These are phyloP conservation scores for Daubentonia madagascariensis DNA, from an alignment of 2,113 vertebrate genomes.

Conservation along the genomic window DNA sequence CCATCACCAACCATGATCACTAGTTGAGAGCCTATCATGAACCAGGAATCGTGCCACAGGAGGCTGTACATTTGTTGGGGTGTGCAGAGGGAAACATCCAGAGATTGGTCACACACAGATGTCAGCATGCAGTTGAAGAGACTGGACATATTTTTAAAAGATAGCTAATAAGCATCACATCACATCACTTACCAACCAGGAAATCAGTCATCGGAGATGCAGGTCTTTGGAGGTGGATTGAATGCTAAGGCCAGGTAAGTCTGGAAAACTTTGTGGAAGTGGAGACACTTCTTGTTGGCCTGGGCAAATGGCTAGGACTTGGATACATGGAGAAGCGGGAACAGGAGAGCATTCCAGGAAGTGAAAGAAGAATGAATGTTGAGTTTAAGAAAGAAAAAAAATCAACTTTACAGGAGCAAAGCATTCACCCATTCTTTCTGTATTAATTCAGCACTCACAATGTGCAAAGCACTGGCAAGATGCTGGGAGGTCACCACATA, in stretches of 20 bases:
- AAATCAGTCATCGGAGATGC: background rate
- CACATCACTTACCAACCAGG: background rate
- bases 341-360: background rate
- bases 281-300: background rate
- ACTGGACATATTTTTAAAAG: background rate
- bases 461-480: background rate
- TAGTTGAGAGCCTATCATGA: background rate
- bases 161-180: background rate
- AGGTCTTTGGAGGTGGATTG: background rate
- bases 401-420: background rate
- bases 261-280: background rate
- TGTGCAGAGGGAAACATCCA: background rate
- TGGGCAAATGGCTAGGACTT: background rate
- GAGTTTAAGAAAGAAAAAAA: background rate
- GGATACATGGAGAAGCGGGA: background rate
- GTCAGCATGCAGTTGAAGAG: background rate
- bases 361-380: background rate
- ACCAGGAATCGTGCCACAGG: background rate
- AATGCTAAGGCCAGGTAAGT: background rate
- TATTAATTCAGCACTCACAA: background rate
- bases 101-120: background rate
- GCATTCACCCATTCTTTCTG: background rate
- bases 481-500: background rate
- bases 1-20: background rate
- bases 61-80: background rate